Evolutionary conservation across 53 echinoderm and acorn worm species (phyloP).

Genomic region (Echinometra lucunter): DNA sequence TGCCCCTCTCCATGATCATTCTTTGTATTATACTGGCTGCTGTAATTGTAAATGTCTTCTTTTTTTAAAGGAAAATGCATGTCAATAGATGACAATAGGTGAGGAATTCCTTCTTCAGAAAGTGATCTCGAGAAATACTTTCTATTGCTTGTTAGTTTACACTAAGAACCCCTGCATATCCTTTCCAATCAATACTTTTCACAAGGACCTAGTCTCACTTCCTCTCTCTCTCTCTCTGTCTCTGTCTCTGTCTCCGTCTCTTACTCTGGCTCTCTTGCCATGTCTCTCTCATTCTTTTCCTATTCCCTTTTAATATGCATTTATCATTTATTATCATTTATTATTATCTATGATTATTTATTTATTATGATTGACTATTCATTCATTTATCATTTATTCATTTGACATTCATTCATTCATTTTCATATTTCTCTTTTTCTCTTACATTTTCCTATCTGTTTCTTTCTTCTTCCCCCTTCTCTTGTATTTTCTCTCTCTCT

Average conservation of each 20-base stretch:
- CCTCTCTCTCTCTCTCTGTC: slow-evolving; percentile 3
- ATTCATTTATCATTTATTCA: too few relatives aligned
- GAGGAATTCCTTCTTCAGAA: not conserved
- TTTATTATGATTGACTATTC: too few relatives aligned
- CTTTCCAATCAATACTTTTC: slow-evolving; percentile 22
- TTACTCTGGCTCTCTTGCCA: not conserved
- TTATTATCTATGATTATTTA: not conserved
- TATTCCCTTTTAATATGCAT: not conserved
- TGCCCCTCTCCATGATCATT: not conserved
- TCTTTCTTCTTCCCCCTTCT: too few relatives aligned
- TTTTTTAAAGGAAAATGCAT: slow-evolving; percentile 40
- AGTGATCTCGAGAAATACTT: not conserved
- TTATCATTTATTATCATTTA: not conserved
- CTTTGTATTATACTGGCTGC: slow-evolving; percentile 24
- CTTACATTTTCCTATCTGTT: not conserved
- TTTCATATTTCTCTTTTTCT: not conserved
- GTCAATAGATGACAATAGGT: slow-evolving; percentile 16
- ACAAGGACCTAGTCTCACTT: not conserved
- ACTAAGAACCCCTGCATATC: slow-evolving; percentile 3
- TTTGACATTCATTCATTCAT: too few relatives aligned
- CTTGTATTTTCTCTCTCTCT: too few relatives aligned
- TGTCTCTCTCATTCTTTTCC: not conserved
- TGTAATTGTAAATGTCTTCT: slow-evolving; percentile 35
- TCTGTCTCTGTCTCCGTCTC: not conserved
- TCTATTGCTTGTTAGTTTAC: slow-evolving; percentile 54